Evolutionary conservation across 2,113 vertebrate species (phyloP).

Genomic region (Osmerus eperlanus): DNA sequence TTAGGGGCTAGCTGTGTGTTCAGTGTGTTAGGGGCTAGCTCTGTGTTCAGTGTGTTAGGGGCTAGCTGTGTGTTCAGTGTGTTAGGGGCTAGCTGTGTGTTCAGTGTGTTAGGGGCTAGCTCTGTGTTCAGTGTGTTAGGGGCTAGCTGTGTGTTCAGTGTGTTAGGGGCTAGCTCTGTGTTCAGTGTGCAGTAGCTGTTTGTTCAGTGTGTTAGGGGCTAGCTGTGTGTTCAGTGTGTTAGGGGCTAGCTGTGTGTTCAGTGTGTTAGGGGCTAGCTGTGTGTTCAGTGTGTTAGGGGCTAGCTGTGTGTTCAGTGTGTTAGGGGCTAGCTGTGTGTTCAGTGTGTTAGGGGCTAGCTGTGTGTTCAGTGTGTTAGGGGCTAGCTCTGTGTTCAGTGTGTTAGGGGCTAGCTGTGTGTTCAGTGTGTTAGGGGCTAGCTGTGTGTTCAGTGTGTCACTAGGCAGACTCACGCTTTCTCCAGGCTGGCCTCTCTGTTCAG

Average conservation of each 20-base stretch:
- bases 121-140: background rate
- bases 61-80: background rate
- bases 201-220: background rate
- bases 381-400: no score
- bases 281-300: background rate
- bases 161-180: no score
- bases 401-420: no score
- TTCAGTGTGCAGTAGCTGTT: no score
- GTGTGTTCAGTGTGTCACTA: conserved; percentile 9
- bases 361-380: no score
- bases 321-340: background rate
- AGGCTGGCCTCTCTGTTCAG: conserved; percentile 92
- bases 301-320: no score
- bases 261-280: background rate
- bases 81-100: background rate
- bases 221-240: background rate
- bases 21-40: no score
- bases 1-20: no score
- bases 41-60: background rate
- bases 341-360: background rate
- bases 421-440: background rate
- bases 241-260: no score
- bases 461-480: conserved; percentile 91
- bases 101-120: background rate
- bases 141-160: no score